These are phyloP conservation scores for Neosilurus hyrtlii DNA, from an alignment of 2,797 vertebrate species.

Conservation along the genomic window DNA sequence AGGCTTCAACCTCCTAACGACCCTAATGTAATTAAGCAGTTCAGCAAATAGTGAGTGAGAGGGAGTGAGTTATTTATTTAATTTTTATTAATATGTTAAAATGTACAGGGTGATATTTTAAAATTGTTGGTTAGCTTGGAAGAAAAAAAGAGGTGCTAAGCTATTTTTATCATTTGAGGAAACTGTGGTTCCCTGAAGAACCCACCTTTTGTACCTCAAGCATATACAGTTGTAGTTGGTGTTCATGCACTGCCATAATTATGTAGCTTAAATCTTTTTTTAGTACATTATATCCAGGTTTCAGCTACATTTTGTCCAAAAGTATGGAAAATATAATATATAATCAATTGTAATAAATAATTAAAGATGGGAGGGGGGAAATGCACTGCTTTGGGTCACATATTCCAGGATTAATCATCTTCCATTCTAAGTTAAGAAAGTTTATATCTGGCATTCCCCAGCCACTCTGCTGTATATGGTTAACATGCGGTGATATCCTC, in stretches of 20 bases:
- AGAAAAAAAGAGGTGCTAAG: background rate
- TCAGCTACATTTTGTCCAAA: background rate
- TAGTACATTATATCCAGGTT: background rate
- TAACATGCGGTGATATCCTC: background rate
- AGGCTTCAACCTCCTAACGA: no score
- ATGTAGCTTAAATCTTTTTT: background rate
- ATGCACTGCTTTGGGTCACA: background rate
- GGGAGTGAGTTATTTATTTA: no score
- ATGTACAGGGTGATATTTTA: background rate
- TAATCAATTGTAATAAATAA: background rate
- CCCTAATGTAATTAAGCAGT: no score
- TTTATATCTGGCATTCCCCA: background rate
- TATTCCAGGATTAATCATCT: background rate
- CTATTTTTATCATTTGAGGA: background rate
- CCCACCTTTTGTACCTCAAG: background rate
- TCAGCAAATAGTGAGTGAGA: no score
- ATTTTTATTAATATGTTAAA: background rate
- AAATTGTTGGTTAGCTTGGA: background rate
- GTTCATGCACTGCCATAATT: background rate
- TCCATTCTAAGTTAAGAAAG: background rate
- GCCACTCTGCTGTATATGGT: background rate
- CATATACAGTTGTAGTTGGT: no score
- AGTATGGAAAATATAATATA: background rate
- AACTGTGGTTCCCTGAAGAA: background rate
- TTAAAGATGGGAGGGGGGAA: background rate